Base-by-base conservation (phyloP, 2,888 invertebrate genomes). In the Dusona sp. region DNA sequence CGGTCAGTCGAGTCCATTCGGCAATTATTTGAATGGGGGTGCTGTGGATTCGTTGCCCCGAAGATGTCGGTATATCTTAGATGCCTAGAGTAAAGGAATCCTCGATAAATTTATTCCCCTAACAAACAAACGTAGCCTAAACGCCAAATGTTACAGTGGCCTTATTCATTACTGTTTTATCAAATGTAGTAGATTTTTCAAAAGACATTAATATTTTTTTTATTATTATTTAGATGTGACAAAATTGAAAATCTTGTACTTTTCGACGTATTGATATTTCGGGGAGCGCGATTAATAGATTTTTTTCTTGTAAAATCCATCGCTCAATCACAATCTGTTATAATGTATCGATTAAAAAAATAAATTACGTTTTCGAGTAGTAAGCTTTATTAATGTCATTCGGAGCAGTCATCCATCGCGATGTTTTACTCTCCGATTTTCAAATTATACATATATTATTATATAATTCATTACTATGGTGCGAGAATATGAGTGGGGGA, bases 21-120 rank as follows among this genome's bases (percentile, higher is more conserved):
- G 25, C 38, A 74, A 84, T 81, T 86, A 81, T 68, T 81, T 79
- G 80, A 79, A 81, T 54, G 78, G 9, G 0, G 73, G 75, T 16
- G 13, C 70, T 19, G 48, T 61, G 22, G 82, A 83, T 42, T 25
- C 33, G 6, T 29, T 22, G 57, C 42, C 65, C 1, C 81, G 16
- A 19, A 48, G 54, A 42, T 57, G 45, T 78, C 45, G 22, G 45
- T 70, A 73, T 36, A 73, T 25, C 65, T 48, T 64, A 42, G 51
- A 72, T 77, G 36, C 75, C 29, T 75, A 64, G 54, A 67, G 22
- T 29, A 36, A 68, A 42, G 61, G 16, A 73, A 22, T 42, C 6
- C 11, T 70, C 65, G 68, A 25, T 2, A 54, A 19, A 38, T 29
- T 19, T 33, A 19, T 51, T 29, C 13, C 38, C 51, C 45, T 11